Percentiles rank a stretch among this genome's conserved stretches.
These are phyloP conservation scores for Phortica okadai DNA, from an alignment of 2,888 invertebrate species.

Conservation along the genomic window DNA sequence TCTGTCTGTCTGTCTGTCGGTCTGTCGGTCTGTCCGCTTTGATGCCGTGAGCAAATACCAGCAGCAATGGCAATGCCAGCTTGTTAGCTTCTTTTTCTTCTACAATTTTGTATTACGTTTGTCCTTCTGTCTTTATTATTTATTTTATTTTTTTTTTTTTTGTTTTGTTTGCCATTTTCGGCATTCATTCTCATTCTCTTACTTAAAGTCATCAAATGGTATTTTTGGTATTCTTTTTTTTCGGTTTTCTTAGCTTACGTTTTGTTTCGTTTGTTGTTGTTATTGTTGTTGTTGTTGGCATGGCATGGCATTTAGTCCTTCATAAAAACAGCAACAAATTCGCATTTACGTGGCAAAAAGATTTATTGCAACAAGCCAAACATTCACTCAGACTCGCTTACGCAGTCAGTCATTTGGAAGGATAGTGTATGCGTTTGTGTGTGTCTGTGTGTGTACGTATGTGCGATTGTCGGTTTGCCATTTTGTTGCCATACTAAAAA, in stretches of 20 bases:
- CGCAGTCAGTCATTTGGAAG: background rate
- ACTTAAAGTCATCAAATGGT: constrained; percentile 1
- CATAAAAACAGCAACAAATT: constrained; percentile 57
- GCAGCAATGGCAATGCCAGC: constrained; percentile 2
- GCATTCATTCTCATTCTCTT: background rate
- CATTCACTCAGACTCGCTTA: constrained; percentile 29
- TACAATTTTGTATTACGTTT: background rate
- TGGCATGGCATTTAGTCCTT: constrained; percentile 59
- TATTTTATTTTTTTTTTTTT: background rate
- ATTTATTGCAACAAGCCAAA: constrained; percentile 36
- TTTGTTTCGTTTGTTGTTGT: background rate
- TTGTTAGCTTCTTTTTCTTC: constrained; percentile 23
- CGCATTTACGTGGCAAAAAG: constrained; percentile 35
- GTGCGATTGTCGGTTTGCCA: background rate
- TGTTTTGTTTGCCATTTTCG: constrained; percentile 11
- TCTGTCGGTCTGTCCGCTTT: too few relatives aligned
- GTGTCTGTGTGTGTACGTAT: background rate
- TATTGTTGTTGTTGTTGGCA: constrained; percentile 50
- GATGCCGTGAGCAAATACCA: background rate
- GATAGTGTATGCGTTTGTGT: background rate
- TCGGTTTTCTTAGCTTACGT: constrained; percentile 11
- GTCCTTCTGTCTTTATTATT: background rate
- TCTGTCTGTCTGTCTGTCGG: too few relatives aligned
- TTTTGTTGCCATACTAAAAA: constrained; percentile 2
- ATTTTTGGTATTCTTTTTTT: constrained; percentile 34